Evolutionary conservation across 2,888 invertebrate genomes (phyloP).

Genomic region (Liopterus haemorrhoidalis): DNA sequence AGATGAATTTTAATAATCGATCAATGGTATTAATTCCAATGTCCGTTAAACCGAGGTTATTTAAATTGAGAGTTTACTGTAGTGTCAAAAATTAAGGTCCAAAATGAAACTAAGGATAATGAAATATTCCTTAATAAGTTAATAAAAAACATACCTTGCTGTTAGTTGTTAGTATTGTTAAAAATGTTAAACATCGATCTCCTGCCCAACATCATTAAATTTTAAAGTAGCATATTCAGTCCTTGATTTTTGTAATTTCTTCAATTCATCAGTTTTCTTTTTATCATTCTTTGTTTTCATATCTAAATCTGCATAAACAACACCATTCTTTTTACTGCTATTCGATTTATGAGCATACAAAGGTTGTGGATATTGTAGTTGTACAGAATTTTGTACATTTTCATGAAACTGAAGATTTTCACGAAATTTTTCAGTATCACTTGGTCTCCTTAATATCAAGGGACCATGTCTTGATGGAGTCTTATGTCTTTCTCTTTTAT

Average conservation of each 20-base stretch:
- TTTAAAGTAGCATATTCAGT: constrained; percentile 61
- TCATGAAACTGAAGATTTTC: constrained; percentile 41
- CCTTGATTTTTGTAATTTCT: constrained; percentile 41
- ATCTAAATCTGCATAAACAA: constrained; percentile 48
- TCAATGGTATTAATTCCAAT: too few species aligned
- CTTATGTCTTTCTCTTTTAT: constrained; percentile 36
- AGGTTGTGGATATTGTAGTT: constrained; percentile 46
- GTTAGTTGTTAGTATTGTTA: constrained; percentile 35
- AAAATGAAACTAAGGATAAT: too few species aligned
- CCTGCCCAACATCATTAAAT: constrained; percentile 62
- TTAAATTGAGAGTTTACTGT: too few species aligned
- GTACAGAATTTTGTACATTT: constrained; percentile 42
- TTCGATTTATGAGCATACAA: constrained; percentile 33
- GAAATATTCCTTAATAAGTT: too few species aligned
- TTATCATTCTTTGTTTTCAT: constrained; percentile 40
- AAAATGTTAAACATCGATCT: constrained; percentile 59
- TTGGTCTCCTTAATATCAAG: constrained; percentile 40
- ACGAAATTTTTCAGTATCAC: constrained; percentile 37
- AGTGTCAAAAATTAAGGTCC: too few species aligned
- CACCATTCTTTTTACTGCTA: constrained; percentile 39
- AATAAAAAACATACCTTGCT: too few species aligned
- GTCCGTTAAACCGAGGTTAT: too few species aligned
- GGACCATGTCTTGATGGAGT: constrained; percentile 42
- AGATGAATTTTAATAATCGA: too few species aligned
- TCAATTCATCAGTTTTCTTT: constrained; percentile 31